Evolutionary conservation across 1,140 invertebrate species (phyloP).

Genomic region (Octopus sinensis): DNA sequence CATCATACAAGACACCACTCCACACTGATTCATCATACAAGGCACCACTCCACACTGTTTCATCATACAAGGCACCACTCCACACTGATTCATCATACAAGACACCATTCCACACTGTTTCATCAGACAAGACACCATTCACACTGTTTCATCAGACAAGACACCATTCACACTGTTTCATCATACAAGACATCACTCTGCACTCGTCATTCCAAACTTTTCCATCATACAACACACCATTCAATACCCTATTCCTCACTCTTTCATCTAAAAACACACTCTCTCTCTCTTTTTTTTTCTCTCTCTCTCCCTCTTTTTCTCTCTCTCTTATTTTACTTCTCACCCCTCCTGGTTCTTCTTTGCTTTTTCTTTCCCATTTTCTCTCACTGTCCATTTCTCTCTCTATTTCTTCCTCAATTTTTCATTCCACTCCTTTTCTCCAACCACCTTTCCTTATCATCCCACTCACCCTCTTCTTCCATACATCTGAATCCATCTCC

Average conservation of each 20-base stretch:
- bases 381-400: conserved; percentile 6
- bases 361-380: background rate
- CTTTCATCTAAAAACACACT: background rate
- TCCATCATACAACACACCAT: too few relatives aligned
- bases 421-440: background rate
- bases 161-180: too few relatives aligned
- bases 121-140: too few relatives aligned
- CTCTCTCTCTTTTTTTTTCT: background rate
- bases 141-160: too few relatives aligned
- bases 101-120: too few relatives aligned
- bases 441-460: background rate
- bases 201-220: too few relatives aligned
- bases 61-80: too few relatives aligned
- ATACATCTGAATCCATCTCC: background rate
- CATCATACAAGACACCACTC: too few relatives aligned
- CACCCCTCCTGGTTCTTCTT: background rate
- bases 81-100: too few relatives aligned
- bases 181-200: too few relatives aligned
- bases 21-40: too few relatives aligned
- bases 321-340: background rate
- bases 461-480: background rate
- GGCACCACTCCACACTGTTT: too few relatives aligned
- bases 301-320: background rate
- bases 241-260: background rate
- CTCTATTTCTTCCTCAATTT: background rate